phyloP scores from a whole-genome alignment of 2,797 vertebrate genomes.

The Anas georgica region DNA sequence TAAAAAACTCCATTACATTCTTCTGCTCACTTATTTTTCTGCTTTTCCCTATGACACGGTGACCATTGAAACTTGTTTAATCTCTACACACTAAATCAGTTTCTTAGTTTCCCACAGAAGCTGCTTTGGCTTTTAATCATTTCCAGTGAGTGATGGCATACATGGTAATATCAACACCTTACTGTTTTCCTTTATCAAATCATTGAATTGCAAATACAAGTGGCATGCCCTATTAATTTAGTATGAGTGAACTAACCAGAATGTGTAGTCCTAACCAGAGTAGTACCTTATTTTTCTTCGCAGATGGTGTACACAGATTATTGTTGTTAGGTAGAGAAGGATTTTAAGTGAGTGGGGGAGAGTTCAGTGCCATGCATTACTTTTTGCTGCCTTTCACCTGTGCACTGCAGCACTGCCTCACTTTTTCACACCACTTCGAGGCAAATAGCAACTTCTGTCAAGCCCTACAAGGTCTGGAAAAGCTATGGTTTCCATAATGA shows the following conservation, averaged over 20 bases:
- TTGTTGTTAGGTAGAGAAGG: neutral
- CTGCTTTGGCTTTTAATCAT: neutral
- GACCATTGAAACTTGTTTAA: neutral
- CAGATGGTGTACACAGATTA: neutral
- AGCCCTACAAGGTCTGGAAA: neutral
- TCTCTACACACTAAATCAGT: neutral
- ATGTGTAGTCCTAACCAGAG: neutral
- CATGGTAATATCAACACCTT: neutral
- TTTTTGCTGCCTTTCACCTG: neutral
- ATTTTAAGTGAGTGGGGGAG: neutral
- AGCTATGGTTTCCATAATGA: neutral
- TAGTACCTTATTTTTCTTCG: neutral
- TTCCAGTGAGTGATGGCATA: neutral
- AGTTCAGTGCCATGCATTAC: neutral
- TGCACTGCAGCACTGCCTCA: rapidly evolving
- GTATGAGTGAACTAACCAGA: neutral
- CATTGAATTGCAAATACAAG: neutral
- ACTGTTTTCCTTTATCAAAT: neutral
- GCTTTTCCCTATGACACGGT: neutral
- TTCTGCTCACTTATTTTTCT: neutral
- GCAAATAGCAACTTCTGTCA: neutral
- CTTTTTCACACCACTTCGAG: neutral
- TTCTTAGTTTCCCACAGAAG: neutral
- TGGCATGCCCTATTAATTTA: neutral
- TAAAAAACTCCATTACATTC: neutral